phyloP scores from a whole-genome alignment of 2,113 vertebrate genomes.

The Indicator indicator region DNA sequence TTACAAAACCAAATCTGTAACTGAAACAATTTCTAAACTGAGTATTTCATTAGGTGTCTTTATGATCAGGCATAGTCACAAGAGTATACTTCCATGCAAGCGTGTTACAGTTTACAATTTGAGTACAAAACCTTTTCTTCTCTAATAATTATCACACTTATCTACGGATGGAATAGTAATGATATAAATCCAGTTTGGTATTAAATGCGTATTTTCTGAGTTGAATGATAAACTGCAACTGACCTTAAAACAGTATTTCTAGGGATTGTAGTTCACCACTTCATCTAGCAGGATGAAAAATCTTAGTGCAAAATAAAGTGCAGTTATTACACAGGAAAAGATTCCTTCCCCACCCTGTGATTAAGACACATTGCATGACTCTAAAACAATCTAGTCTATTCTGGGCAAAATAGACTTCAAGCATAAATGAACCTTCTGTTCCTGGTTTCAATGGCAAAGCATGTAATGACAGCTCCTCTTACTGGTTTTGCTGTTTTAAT shows the following conservation, averaged over 20 bases:
- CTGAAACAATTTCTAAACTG: background rate
- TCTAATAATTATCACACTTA: background rate
- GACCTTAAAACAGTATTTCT: conserved; percentile 28
- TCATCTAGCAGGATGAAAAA: conserved; percentile 41
- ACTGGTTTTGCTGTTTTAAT: conserved; percentile 24
- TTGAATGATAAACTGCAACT: conserved; percentile 50
- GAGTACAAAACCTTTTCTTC: background rate
- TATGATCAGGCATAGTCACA: background rate
- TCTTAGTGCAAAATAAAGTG: conserved; percentile 53
- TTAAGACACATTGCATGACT: conserved; percentile 8
- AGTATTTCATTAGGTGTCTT: background rate
- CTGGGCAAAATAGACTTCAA: background rate
- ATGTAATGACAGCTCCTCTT: conserved; percentile 13
- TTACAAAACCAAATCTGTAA: background rate
- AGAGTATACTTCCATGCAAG: conserved; percentile 25
- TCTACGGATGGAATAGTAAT: background rate
- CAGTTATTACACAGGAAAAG: conserved; percentile 40
- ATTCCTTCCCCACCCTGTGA: conserved; percentile 13
- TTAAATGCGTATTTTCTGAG: conserved; percentile 54
- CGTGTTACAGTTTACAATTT: background rate
- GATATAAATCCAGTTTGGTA: background rate
- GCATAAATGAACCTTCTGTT: conserved; percentile 40
- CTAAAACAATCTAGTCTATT: conserved; percentile 34
- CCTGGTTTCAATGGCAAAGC: conserved; percentile 21
- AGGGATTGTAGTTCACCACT: background rate